Percentiles rank a stretch among this genome's conserved stretches.
phyloP scores from a whole-genome alignment of 1,140 invertebrate genomes.

The Eciton burchellii region DNA sequence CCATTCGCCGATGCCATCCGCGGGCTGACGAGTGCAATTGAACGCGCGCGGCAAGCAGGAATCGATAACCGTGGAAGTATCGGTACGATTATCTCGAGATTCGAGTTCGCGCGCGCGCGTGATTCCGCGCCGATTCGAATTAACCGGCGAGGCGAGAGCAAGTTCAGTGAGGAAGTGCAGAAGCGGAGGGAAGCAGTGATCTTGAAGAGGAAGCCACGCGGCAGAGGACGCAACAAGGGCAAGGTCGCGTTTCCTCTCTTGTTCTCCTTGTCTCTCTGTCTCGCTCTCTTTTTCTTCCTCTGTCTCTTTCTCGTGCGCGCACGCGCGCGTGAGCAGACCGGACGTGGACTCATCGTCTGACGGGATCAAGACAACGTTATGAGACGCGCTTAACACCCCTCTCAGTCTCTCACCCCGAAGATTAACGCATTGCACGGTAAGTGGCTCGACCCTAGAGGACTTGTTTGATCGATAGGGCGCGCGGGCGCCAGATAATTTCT shows the following conservation, averaged over 20 bases:
- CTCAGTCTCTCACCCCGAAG: slow-evolving; percentile 53
- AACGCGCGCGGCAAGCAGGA: neutral
- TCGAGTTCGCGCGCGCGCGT: neutral
- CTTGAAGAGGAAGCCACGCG: slow-evolving; percentile 10
- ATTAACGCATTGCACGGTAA: slow-evolving; percentile 68
- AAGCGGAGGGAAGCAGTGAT: slow-evolving; percentile 34
- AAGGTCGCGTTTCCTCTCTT: slow-evolving; percentile 57
- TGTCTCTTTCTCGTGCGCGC: too few species aligned
- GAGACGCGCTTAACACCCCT: slow-evolving; percentile 65
- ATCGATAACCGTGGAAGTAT: slow-evolving; percentile 11
- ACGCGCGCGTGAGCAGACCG: slow-evolving; percentile 25
- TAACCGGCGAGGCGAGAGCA: slow-evolving; percentile 4
- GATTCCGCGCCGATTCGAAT: slow-evolving; percentile 2
- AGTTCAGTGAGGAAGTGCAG: slow-evolving; percentile 70
- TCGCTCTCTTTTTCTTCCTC: neutral
- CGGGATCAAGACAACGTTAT: slow-evolving; percentile 68
- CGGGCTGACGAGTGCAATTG: slow-evolving; percentile 26
- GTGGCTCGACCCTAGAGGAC: slow-evolving; percentile 20
- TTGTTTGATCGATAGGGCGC: slow-evolving; percentile 55
- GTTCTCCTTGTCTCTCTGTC: too few species aligned
- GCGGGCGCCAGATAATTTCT: slow-evolving; percentile 24
- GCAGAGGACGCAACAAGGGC: slow-evolving; percentile 36
- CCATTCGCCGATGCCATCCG: slow-evolving; percentile 22
- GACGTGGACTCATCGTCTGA: slow-evolving; percentile 30
- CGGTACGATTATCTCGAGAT: slow-evolving; percentile 3